A percentile compares a stretch with the other conserved stretches of the same genome.
Conservation (phyloP, 2,113 vertebrate species). For the Ophthalmolycus amberensis region DNA sequence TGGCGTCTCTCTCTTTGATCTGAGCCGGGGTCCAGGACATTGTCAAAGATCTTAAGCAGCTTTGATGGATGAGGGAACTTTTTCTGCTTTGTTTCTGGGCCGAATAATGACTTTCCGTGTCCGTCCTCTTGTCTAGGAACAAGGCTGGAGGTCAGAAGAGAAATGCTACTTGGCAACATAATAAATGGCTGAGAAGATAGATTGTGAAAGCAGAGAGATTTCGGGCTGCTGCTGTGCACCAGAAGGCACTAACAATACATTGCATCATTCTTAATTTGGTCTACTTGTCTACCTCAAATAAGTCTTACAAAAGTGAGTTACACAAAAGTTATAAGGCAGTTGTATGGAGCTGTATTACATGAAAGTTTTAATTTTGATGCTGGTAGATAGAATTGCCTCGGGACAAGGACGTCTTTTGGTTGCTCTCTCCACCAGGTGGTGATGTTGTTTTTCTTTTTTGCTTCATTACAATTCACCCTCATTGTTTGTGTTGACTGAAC, state of each 20-base stretch:
- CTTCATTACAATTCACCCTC: constrained; percentile 7
- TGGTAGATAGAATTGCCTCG: constrained; percentile 15
- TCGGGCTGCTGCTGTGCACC: constrained; percentile 35
- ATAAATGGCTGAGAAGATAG: constrained; percentile 61
- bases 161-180: constrained; percentile 65
- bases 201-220: constrained; percentile 49
- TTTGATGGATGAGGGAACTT: constrained; percentile 77
- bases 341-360: constrained; percentile 2
- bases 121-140: constrained; percentile 58
- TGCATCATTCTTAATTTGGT: constrained; percentile 35
- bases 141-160: constrained; percentile 70
- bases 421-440: constrained; percentile 70
- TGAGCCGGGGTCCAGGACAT: constrained; percentile 51
- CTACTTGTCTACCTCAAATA: constrained; percentile 15
- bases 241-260: constrained; percentile 32
- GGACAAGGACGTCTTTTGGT: constrained; percentile 4
- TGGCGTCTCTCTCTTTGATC: constrained; percentile 62
- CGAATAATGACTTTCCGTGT: constrained; percentile 68
- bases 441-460: constrained; percentile 59
- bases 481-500: constrained; percentile 5
- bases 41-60: constrained; percentile 69
- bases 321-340: constrained; percentile 16
- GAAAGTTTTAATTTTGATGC: constrained; percentile 21
- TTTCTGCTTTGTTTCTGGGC: constrained; percentile 65
- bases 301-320: constrained; percentile 28